Percentiles rank a stretch among this genome's conserved stretches.
phyloP scores from a whole-genome alignment of 2,113 vertebrate species.

The Tauraco erythrolophus region DNA sequence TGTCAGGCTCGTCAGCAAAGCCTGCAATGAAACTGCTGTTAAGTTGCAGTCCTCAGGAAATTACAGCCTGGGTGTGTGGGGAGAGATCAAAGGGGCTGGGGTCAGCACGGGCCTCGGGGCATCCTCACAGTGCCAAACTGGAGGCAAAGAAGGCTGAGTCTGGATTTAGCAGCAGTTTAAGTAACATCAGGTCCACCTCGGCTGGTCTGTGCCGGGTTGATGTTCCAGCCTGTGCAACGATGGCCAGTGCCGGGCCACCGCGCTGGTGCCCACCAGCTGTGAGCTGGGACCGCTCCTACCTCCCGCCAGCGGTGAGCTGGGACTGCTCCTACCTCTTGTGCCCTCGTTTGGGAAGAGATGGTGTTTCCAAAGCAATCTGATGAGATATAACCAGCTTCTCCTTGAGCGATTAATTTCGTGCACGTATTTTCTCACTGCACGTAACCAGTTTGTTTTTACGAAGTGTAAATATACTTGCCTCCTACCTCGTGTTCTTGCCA shows the following conservation, averaged over 20 bases:
- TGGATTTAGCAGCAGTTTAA: neutral
- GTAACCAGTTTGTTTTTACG: neutral
- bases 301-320: neutral
- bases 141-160: neutral
- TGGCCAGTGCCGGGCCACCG: neutral
- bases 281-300: neutral
- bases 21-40: neutral
- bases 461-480: neutral
- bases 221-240: accelerated
- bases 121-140: neutral
- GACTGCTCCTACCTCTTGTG: neutral
- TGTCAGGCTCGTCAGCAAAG: neutral
- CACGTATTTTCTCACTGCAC: neutral
- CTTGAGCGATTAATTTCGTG: neutral
- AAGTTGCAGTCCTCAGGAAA: neutral
- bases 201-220: neutral
- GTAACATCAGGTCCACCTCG: neutral
- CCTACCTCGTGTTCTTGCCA: neutral
- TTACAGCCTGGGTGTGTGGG: neutral
- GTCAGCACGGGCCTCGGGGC: neutral
- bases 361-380: neutral
- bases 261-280: accelerated
- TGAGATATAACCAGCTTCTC: neutral
- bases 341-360: neutral
- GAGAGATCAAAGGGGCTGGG: neutral